Evolutionary conservation across 2,888 invertebrate species (phyloP).

Genomic region (Xanthia togata): DNA sequence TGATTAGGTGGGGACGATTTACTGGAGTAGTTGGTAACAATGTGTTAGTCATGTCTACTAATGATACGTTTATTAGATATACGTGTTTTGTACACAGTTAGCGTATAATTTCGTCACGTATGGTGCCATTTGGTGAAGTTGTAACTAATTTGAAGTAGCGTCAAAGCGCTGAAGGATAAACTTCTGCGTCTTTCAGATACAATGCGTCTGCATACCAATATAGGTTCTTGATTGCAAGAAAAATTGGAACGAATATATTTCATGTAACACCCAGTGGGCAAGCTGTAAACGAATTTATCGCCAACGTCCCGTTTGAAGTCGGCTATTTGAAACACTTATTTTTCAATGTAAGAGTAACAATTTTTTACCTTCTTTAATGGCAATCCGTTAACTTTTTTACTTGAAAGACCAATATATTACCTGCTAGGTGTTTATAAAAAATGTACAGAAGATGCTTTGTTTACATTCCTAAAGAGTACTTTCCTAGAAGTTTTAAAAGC

Average conservation of each 20-base stretch:
- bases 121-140: neutral
- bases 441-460: constrained; percentile 61
- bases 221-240: constrained; percentile 37
- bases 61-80: constrained; percentile 11
- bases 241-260: constrained; percentile 43
- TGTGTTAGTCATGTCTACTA: constrained; percentile 36
- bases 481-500: constrained; percentile 79
- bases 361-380: constrained; percentile 59
- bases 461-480: constrained; percentile 62
- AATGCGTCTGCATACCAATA: constrained; percentile 16
- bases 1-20: constrained; percentile 65
- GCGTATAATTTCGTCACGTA: constrained; percentile 20
- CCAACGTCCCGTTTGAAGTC: constrained; percentile 50
- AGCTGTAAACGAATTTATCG: constrained; percentile 55
- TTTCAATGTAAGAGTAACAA: constrained; percentile 49
- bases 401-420: constrained; percentile 61
- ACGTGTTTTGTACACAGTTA: constrained; percentile 5
- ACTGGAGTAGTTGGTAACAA: constrained; percentile 40
- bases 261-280: constrained; percentile 37
- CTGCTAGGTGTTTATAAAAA: constrained; percentile 65
- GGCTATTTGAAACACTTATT: constrained; percentile 58
- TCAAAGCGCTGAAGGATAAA: neutral
- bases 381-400: constrained; percentile 63
- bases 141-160: neutral
- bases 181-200: constrained; percentile 1